Evolutionary conservation across 2,113 vertebrate genomes (phyloP), one percentile per base, ranked within the genome.

Genomic region (Chelonoidis abingdonii): DNA sequence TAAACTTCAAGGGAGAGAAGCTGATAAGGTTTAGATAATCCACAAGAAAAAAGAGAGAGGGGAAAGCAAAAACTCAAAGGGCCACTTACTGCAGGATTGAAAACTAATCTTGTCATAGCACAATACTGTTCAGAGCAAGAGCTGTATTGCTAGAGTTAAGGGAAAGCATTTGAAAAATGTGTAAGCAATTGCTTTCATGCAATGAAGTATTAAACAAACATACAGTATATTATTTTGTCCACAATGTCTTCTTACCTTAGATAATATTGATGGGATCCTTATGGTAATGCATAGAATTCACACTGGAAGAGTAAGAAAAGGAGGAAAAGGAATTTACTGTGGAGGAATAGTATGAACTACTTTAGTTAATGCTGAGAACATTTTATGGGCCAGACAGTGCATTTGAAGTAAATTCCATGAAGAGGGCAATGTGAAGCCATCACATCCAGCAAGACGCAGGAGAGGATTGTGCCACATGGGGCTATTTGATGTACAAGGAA

Each of bases 11-110:
- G 57, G 87, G n/a, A 47, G 57, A 97, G 88, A 95, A 93, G 94
- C 81, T 95, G 86, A 75, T 93, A 95, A 92, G 80, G 75, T 94
- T 96, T 95, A 95, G 91, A 97, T 97, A 90, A 95, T 79, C 65
- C 88, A 81, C 79, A 90, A 95, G 83, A 83, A 86, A 57, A 86
- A 86, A 29, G 27, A 65, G 8, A 79, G 50, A 86, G 85, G 5
- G 52, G 69, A 78, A 44, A 69, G 38, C 10, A 2, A 7, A 65
- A 92, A 88, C 53, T 89, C 53, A n/a, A 5, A 2, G 86, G 94
- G 41, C 90, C 86, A 87, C 86, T 96, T 97, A 91, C 79, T 89
- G 47, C 82, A 76, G 89, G 91, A 54, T 65, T 69, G 88, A 97
- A 95, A 85, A 41, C 24, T 79, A 91, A 75, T 85, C 14, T 50